These are phyloP conservation scores for Xenopus borealis DNA, from an alignment of 2,113 vertebrate genomes.

Conservation along the genomic window DNA sequence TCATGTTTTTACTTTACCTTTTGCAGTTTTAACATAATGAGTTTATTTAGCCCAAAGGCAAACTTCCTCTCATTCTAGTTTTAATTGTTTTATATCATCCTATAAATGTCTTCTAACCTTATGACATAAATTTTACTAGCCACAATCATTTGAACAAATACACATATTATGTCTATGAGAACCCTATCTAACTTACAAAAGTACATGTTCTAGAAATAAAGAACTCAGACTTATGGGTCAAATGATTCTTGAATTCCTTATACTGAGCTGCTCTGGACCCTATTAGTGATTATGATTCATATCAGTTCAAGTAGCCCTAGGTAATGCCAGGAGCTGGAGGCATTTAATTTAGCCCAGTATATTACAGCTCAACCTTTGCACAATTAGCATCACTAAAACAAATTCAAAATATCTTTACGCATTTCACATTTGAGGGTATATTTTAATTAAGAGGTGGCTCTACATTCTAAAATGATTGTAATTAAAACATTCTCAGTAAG, in stretches of 20 bases:
- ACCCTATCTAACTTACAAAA: background rate
- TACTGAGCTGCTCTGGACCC: conserved; percentile 39
- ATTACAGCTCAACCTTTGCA: conserved; percentile 29
- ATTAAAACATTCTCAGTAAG: background rate
- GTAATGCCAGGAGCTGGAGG: conserved; percentile 34
- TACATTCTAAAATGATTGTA: background rate
- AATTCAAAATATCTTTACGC: conserved; percentile 23
- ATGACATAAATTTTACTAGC: background rate
- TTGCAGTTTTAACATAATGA: background rate
- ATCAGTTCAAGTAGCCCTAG: conserved; percentile 33
- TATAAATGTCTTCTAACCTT: background rate
- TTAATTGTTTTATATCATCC: background rate
- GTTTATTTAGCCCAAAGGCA: background rate
- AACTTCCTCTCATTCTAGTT: background rate
- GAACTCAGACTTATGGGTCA: conserved; percentile 1
- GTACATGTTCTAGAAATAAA: conserved; percentile 11
- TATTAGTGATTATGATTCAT: conserved; percentile 39
- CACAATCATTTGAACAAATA: background rate
- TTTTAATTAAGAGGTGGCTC: conserved; percentile 10
- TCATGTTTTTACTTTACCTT: background rate
- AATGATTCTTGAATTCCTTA: conserved; percentile 23
- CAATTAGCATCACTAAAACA: conserved; percentile 29
- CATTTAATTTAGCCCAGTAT: conserved; percentile 38
- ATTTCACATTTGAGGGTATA: conserved; percentile 28
- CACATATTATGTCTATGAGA: no score